Conservation (phyloP, 1,140 invertebrate species). For the Drosophila biarmipes region DNA sequence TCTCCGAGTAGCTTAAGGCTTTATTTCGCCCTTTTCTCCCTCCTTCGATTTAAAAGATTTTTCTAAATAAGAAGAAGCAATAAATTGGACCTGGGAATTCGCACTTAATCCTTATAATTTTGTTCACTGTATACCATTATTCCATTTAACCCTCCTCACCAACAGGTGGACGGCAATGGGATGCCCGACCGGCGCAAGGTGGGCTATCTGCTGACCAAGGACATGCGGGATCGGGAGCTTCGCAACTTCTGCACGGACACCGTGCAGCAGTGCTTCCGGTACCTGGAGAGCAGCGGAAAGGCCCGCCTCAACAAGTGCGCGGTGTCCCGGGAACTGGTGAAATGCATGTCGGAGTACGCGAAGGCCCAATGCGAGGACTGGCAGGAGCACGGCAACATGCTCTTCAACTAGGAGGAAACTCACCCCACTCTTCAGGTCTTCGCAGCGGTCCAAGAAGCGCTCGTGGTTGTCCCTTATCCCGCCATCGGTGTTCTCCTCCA, state of each 20-base stretch:
- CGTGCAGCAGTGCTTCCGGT: slow-evolving; percentile 86
- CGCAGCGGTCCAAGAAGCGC: slow-evolving; percentile 80
- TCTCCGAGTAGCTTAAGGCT: too few relatives aligned
- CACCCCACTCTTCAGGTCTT: slow-evolving; percentile 86
- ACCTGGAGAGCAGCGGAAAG: slow-evolving; percentile 85
- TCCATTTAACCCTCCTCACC: background rate
- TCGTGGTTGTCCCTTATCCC: slow-evolving; percentile 64
- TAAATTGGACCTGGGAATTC: too few relatives aligned
- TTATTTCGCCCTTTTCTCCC: too few relatives aligned
- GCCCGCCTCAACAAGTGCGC: slow-evolving; percentile 85
- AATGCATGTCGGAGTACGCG: slow-evolving; percentile 86
- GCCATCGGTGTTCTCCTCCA: slow-evolving; percentile 67
- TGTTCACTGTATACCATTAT: too few relatives aligned
- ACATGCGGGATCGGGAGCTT: slow-evolving; percentile 85
- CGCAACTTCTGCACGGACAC: slow-evolving; percentile 86
- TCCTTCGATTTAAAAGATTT: background rate
- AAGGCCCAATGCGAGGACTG: slow-evolving; percentile 86
- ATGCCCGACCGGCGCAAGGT: slow-evolving; percentile 86
- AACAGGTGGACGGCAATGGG: slow-evolving; percentile 85
- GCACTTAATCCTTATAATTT: too few relatives aligned
- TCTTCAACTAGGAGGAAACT: slow-evolving; percentile 55
- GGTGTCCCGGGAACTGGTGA: slow-evolving; percentile 85
- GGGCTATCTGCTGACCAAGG: slow-evolving; percentile 85
- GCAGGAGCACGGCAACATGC: slow-evolving; percentile 83
- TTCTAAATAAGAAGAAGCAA: too few relatives aligned